These are phyloP conservation scores for Phylloscopus trochilus DNA, from an alignment of 2,113 vertebrate species.

Conservation along the genomic window DNA sequence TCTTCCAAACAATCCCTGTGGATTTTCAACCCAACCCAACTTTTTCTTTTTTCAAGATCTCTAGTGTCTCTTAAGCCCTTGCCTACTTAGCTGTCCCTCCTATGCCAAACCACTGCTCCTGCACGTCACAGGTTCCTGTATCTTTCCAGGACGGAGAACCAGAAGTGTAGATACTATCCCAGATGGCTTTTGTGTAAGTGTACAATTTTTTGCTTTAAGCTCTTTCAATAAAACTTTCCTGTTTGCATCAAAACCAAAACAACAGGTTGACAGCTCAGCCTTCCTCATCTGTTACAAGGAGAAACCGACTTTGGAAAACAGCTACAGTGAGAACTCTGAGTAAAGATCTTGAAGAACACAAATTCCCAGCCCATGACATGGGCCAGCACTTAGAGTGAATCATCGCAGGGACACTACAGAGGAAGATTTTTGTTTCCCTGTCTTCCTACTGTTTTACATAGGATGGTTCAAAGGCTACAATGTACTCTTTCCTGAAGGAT, in stretches of 20 bases:
- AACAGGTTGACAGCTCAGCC: slow-evolving; percentile 8
- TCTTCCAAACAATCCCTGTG: not conserved
- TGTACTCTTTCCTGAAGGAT: not conserved
- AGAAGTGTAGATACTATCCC: not conserved
- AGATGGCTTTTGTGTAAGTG: not conserved
- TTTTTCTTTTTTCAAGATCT: not conserved
- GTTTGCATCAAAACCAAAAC: slow-evolving; percentile 16
- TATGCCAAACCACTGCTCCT: not conserved
- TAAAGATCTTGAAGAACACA: not conserved
- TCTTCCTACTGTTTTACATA: not conserved
- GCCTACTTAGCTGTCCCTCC: not conserved
- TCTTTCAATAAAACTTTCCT: slow-evolving; percentile 23
- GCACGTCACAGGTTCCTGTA: not conserved
- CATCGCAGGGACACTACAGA: not conserved
- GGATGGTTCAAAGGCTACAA: not conserved
- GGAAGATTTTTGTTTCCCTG: not conserved
- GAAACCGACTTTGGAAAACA: not conserved
- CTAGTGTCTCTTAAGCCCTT: not conserved
- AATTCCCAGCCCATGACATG: not conserved
- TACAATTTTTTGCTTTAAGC: not conserved
- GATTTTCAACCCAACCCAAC: not conserved
- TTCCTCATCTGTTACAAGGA: not conserved
- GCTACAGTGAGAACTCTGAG: not conserved
- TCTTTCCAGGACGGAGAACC: not conserved
- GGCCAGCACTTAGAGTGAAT: slow-evolving; percentile 12